Percentiles rank a stretch among this genome's conserved stretches.
phyloP scores from a whole-genome alignment of 2,888 invertebrate genomes.

The Xestia rhomboidea region DNA sequence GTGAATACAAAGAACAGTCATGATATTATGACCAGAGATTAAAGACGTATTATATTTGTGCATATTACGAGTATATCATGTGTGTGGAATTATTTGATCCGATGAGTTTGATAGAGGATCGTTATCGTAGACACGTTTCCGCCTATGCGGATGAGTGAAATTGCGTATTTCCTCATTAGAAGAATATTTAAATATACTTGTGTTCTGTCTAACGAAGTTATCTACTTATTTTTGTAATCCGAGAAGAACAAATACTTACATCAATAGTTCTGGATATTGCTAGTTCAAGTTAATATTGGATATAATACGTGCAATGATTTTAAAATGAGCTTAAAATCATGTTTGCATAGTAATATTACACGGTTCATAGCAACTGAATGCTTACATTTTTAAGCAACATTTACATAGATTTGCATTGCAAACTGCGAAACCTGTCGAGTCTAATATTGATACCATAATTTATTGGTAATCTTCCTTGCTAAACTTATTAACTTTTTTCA shows the following conservation, averaged over 20 bases:
- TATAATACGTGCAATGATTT: not conserved
- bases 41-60: conserved; percentile 50
- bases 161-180: conserved; percentile 15
- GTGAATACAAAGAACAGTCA: conserved; percentile 12
- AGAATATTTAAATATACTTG: not conserved
- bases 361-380: not conserved
- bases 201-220: not conserved
- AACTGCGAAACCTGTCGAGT: not conserved
- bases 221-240: not conserved
- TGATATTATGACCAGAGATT: conserved; percentile 25
- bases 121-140: conserved; percentile 24
- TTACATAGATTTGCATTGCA: conserved; percentile 5
- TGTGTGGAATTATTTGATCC: conserved; percentile 36
- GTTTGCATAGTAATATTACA: not conserved
- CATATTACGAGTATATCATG: conserved; percentile 9
- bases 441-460: not conserved
- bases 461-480: not conserved
- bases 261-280: not conserved
- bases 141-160: conserved; percentile 19
- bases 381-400: not conserved
- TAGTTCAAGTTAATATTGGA: not conserved
- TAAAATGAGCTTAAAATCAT: not conserved
- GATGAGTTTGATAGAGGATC: conserved; percentile 16
- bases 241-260: not conserved
- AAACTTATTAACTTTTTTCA: not conserved